These are phyloP conservation scores for Cephus cinctus DNA, from an alignment of 1,140 invertebrate species.

Conservation along the genomic window DNA sequence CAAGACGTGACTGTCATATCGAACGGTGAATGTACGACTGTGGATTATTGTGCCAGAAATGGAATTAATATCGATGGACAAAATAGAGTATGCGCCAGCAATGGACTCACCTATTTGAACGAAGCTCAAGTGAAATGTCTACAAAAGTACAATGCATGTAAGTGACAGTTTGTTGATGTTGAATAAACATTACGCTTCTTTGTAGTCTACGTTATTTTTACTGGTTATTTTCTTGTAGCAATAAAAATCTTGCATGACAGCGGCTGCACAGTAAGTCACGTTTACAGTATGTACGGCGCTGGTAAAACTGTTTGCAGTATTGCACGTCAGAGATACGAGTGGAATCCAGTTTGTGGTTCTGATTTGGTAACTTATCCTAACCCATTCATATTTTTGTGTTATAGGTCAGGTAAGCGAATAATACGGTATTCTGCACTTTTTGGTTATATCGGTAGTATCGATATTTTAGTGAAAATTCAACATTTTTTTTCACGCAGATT, in stretches of 20 bases:
- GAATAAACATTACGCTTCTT: not conserved
- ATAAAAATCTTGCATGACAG: conserved; percentile 36
- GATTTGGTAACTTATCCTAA: conserved; percentile 40
- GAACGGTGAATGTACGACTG: conserved; percentile 14
- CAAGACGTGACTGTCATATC: conserved; percentile 21
- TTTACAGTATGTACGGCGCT: conserved; percentile 17
- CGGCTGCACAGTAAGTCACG: conserved; percentile 34
- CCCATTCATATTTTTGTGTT: conserved; percentile 41
- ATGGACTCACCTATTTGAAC: conserved; percentile 36
- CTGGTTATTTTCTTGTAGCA: conserved; percentile 23
- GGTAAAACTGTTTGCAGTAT: conserved; percentile 27
- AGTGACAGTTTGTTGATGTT: too few relatives aligned
- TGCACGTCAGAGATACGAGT: conserved; percentile 35
- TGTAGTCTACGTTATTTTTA: conserved; percentile 12
- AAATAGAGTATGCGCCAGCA: conserved; percentile 33
- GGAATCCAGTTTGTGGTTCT: conserved; percentile 41
- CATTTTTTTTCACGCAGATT: conserved; percentile 21
- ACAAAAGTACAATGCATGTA: conserved; percentile 24
- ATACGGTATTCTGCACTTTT: conserved; percentile 6
- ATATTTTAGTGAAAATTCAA: not conserved
- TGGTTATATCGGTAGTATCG: not conserved
- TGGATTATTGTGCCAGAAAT: conserved; percentile 9
- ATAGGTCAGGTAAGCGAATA: conserved; percentile 28
- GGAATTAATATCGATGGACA: conserved; percentile 8
- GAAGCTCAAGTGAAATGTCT: conserved; percentile 29